phyloP scores from a whole-genome alignment of 2,888 invertebrate species.

The Pristionchus fissidentatus region DNA sequence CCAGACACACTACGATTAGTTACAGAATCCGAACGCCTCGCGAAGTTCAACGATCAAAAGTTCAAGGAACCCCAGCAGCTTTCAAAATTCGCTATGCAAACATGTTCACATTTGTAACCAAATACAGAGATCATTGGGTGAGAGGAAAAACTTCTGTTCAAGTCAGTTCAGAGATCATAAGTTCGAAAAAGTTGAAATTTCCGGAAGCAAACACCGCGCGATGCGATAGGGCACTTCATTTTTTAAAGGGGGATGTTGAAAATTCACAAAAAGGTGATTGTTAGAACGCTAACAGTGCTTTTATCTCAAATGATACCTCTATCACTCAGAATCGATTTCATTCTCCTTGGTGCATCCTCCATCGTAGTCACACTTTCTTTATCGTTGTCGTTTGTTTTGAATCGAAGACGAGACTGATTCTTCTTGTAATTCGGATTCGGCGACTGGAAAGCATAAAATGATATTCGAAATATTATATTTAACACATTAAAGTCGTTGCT shows the following conservation, averaged over 20 bases:
- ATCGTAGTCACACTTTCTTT: constrained; percentile 18
- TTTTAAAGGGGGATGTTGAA: not conserved
- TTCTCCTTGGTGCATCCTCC: constrained; percentile 8
- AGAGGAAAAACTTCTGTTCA: not conserved
- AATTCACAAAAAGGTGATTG: not conserved
- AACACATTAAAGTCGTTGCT: not conserved
- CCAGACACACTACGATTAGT: not conserved
- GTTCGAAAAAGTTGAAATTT: not conserved
- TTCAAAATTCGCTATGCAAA: not conserved
- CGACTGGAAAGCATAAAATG: not conserved
- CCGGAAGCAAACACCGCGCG: constrained; percentile 11
- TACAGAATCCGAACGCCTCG: not conserved
- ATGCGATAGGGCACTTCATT: not conserved
- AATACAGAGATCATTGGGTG: constrained; percentile 5
- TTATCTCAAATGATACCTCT: not conserved
- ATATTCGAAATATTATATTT: not conserved
- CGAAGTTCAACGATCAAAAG: constrained; percentile 11
- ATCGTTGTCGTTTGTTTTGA: constrained; percentile 15
- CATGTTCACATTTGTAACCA: not conserved
- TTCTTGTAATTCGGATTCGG: not conserved
- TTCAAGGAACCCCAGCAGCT: constrained; percentile 9
- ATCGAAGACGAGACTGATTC: constrained; percentile 23
- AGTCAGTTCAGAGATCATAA: constrained; percentile 1
- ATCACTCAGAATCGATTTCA: constrained; percentile 31
- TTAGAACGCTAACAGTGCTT: no score